Evolutionary conservation across 37 sponge, comb jelly and placozoan genomes (phyloP).

Genomic region (Mnemiopsis leidyi): DNA sequence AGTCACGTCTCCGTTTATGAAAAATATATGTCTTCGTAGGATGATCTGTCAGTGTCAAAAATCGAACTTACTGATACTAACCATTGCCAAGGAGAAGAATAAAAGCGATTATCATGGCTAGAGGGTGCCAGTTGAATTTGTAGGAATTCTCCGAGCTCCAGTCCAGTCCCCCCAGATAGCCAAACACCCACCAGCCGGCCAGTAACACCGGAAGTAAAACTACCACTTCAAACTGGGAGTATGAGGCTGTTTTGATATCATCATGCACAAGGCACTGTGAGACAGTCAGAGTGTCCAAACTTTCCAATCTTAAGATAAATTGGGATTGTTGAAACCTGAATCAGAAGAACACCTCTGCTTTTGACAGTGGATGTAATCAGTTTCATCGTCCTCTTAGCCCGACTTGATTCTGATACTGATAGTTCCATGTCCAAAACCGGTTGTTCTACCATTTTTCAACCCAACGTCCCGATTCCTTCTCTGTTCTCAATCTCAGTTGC

Average conservation of each 20-base stretch:
- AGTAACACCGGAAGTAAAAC: neutral
- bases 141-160: neutral
- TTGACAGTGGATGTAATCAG: neutral
- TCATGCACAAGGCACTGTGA: too few species aligned
- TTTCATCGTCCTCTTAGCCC: neutral
- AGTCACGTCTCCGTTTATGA: neutral
- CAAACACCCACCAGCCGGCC: conserved; percentile 7
- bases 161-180: neutral
- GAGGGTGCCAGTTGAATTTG: conserved; percentile 11
- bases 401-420: too few species aligned
- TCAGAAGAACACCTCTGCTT: neutral
- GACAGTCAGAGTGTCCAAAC: neutral
- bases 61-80: neutral
- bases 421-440: too few species aligned
- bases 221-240: neutral
- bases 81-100: neutral
- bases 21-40: neutral
- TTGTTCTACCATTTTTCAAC: too few species aligned
- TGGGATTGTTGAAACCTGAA: neutral
- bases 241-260: too few species aligned
- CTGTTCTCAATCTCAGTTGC: too few species aligned
- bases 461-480: too few species aligned
- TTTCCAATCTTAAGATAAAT: too few species aligned
- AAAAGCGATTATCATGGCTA: neutral
- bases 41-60: too few species aligned